A percentile compares a stretch with the other conserved stretches of the same genome.
Conservation (phyloP, 2,797 vertebrate genomes). For the Kryptolebias ocellatus region DNA sequence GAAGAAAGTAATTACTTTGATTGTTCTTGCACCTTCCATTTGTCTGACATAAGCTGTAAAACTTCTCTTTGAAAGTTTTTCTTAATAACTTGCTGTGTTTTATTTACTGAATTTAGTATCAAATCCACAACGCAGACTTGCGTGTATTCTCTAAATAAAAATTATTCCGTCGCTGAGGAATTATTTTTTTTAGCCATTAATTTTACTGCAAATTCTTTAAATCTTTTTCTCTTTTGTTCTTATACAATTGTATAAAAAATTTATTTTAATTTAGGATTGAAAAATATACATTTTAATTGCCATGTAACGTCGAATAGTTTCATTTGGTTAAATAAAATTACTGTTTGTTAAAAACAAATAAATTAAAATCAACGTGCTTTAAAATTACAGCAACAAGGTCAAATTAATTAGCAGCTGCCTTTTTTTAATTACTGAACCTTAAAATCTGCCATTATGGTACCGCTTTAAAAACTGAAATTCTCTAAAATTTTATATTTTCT, state of each 20-base stretch:
- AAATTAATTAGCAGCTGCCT: neutral
- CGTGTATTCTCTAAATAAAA: slow-evolving; percentile 5
- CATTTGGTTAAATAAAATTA: neutral
- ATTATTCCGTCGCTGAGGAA: neutral
- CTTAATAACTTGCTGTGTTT: slow-evolving; percentile 32
- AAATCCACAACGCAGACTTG: neutral
- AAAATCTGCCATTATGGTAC: neutral
- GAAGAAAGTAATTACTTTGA: slow-evolving; percentile 50
- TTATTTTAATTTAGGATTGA: neutral
- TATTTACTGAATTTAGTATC: slow-evolving; percentile 34
- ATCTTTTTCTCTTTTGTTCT: neutral
- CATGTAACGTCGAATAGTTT: neutral
- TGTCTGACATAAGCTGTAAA: slow-evolving; percentile 64
- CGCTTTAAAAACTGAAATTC: neutral
- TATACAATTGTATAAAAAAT: neutral
- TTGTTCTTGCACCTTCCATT: slow-evolving; percentile 52
- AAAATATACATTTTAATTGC: neutral
- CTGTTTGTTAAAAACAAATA: neutral
- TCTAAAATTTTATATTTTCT: no score
- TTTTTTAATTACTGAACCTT: neutral
- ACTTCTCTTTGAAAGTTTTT: slow-evolving; percentile 38
- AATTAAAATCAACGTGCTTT: no score
- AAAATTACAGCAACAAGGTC: slow-evolving; percentile 7
- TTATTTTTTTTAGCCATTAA: neutral
- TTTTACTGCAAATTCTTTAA: neutral